A percentile compares a stretch with the other conserved stretches of the same genome.
These are phyloP conservation scores for Anguilla megastoma DNA, from an alignment of 2,797 vertebrate species.

Conservation along the genomic window DNA sequence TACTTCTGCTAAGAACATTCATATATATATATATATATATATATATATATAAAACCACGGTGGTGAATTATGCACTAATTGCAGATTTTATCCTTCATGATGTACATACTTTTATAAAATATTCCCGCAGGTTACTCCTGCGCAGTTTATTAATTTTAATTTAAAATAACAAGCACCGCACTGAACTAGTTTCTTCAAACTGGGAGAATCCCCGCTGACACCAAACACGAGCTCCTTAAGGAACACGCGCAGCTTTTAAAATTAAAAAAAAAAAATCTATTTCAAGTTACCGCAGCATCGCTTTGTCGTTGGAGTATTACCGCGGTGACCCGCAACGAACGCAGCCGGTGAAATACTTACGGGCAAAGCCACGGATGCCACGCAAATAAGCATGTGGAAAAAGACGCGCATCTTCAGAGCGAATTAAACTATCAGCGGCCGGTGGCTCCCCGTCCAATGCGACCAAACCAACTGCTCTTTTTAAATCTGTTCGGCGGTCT, in stretches of 20 bases:
- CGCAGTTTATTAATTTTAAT: neutral
- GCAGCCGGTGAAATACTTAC: constrained; percentile 56
- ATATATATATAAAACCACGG: neutral
- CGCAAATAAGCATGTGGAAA: constrained; percentile 51
- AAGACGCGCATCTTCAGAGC: constrained; percentile 52
- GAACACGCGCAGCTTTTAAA: neutral
- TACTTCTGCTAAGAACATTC: neutral
- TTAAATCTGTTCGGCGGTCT: neutral
- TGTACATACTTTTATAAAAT: neutral
- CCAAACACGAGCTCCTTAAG: neutral
- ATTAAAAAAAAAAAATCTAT: neutral
- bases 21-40: neutral
- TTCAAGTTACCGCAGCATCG: neutral
- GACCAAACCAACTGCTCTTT: neutral
- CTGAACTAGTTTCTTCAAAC: neutral
- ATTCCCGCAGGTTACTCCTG: neutral
- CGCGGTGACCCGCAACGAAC: neutral
- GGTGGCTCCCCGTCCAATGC: neutral
- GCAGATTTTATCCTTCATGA: neutral
- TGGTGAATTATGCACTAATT: neutral
- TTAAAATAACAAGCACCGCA: constrained; percentile 4
- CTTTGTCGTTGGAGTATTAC: neutral
- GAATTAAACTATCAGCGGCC: too few relatives aligned
- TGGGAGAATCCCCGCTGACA: neutral
- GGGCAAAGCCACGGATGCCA: constrained; percentile 50